Percentiles rank a stretch among this genome's conserved stretches.
Conservation (phyloP, 2,888 invertebrate species). For the Leptopilina myrica region DNA sequence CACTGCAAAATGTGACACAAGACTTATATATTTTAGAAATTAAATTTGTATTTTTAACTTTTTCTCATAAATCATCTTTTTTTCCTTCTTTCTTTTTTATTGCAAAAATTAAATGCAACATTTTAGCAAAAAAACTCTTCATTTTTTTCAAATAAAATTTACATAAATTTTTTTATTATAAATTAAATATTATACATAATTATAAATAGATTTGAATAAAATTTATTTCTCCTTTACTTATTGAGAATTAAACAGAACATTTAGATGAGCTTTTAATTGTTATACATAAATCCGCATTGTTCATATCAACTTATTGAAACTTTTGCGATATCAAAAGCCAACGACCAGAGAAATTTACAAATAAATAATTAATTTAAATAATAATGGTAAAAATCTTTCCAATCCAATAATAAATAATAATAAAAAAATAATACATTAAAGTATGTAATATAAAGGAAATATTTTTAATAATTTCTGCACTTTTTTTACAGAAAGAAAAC, state of each 20-base stretch:
- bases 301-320: background rate
- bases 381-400: too few relatives aligned
- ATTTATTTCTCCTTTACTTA: background rate
- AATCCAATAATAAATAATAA: background rate
- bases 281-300: background rate
- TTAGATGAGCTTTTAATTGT: background rate
- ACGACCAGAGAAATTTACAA: background rate
- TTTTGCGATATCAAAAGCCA: constrained; percentile 3
- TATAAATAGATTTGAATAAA: too few relatives aligned
- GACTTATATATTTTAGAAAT: background rate
- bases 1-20: background rate
- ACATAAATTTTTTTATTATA: too few relatives aligned
- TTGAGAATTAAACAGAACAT: background rate
- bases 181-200: too few relatives aligned
- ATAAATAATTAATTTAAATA: background rate
- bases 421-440: background rate
- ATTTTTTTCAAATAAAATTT: too few relatives aligned
- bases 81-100: too few relatives aligned
- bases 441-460: too few relatives aligned
- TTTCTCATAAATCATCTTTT: background rate
- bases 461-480: background rate
- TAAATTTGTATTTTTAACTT: background rate
- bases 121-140: too few relatives aligned
- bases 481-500: constrained; percentile 73
- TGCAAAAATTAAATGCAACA: too few relatives aligned